phyloP scores from a whole-genome alignment of 2,797 vertebrate genomes.

The Neopelma chrysocephalum region DNA sequence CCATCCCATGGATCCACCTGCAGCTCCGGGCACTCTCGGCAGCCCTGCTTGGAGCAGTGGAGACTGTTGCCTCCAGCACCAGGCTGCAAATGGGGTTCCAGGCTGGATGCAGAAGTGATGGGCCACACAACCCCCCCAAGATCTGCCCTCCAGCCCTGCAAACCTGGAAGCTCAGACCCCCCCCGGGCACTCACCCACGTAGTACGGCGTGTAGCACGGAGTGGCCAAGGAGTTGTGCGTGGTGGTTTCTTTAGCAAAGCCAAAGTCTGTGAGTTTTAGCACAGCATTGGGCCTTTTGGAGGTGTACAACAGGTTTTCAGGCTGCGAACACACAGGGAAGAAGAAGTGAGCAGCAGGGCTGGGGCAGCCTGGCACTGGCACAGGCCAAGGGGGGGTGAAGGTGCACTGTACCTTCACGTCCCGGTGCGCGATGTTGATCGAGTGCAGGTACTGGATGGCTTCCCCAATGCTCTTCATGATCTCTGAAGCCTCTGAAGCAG shows the following conservation, averaged over 20 bases:
- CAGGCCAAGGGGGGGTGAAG: fast-evolving
- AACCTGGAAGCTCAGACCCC: not conserved
- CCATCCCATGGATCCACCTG: fast-evolving
- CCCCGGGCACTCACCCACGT: constrained; percentile 87
- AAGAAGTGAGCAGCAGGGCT: not conserved
- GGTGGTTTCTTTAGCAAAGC: constrained; percentile 98
- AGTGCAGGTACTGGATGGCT: constrained; percentile 95
- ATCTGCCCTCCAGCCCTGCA: not conserved
- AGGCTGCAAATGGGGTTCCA: fast-evolving
- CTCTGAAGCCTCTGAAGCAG: constrained; percentile 89
- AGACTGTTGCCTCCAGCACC: too few species aligned
- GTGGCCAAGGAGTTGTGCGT: constrained; percentile 95
- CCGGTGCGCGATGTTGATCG: constrained; percentile 95
- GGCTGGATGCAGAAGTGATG: not conserved
- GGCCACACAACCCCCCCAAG: not conserved
- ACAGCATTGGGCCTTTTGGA: constrained; percentile 88
- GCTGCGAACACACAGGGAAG: constrained; percentile 75
- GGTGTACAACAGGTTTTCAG: constrained; percentile 95
- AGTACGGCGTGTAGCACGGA: constrained; percentile 98
- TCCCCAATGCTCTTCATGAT: constrained; percentile 98
- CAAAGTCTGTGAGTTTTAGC: constrained; percentile 97
- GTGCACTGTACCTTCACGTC: constrained; percentile 88
- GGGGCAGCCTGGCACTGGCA: not conserved
- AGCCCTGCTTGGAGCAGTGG: not conserved
- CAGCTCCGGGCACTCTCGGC: fast-evolving